Conservation (phyloP, 2,113 vertebrate genomes). For the Thunnus thynnus region DNA sequence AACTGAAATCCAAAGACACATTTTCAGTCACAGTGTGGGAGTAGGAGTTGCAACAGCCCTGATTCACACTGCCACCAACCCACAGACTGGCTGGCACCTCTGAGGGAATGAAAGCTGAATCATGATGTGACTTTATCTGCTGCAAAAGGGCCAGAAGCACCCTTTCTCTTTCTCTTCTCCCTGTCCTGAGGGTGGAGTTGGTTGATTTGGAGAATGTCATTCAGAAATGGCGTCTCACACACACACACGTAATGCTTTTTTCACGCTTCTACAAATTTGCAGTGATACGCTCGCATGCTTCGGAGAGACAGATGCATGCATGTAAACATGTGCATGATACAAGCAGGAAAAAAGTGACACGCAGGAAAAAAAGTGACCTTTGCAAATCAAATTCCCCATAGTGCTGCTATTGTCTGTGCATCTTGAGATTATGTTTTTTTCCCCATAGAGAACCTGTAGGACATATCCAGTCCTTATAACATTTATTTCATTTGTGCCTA, state of each 20-base stretch:
- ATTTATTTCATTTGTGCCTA: constrained; percentile 25
- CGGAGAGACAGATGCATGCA: constrained; percentile 18
- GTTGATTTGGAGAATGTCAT: constrained; percentile 55
- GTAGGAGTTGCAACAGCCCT: constrained; percentile 64
- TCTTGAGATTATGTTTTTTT: constrained; percentile 28
- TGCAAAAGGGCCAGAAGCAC: constrained; percentile 38
- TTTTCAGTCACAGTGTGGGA: constrained; percentile 64
- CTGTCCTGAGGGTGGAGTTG: constrained; percentile 47
- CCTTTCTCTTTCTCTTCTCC: constrained; percentile 20
- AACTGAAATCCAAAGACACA: constrained; percentile 67
- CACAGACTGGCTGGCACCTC: constrained; percentile 70
- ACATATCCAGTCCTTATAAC: constrained; percentile 13
- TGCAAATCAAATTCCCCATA: constrained; percentile 37
- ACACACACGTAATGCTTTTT: constrained; percentile 10
- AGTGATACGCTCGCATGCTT: constrained; percentile 21
- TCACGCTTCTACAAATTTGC: constrained; percentile 47
- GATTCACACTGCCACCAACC: constrained; percentile 66
- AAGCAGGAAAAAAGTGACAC: constrained; percentile 48
- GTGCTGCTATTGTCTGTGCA: constrained; percentile 35
- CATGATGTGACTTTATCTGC: constrained; percentile 61
- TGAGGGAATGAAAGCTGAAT: constrained; percentile 69
- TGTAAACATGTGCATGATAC: constrained; percentile 49
- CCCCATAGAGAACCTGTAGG: background rate
- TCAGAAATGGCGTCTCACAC: constrained; percentile 19
- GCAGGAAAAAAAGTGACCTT: constrained; percentile 68